Evolutionary conservation across 2,888 invertebrate species (phyloP).

Genomic region (Myathropa florea): DNA sequence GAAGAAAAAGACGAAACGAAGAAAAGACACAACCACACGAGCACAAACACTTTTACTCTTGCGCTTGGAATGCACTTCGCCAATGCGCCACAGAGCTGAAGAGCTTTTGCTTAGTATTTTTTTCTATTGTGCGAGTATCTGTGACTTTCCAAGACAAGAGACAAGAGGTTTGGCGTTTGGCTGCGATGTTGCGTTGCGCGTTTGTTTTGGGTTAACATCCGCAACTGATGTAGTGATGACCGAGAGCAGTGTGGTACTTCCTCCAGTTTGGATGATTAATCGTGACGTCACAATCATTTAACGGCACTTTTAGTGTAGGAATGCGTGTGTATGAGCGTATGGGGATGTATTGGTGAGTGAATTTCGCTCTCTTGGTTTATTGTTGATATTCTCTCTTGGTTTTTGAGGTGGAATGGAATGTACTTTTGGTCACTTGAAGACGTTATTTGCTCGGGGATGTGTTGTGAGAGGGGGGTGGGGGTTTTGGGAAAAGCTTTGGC

Average conservation of each 20-base stretch:
- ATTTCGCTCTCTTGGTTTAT: constrained; percentile 28
- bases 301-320: constrained; percentile 44
- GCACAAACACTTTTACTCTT: constrained; percentile 69
- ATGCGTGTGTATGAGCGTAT: neutral
- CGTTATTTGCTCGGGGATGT: neutral
- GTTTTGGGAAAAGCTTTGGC: constrained; percentile 9
- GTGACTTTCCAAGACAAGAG: neutral
- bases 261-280: constrained; percentile 63
- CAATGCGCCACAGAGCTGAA: neutral
- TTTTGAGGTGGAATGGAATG: neutral
- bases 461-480: neutral
- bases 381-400: neutral
- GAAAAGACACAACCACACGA: neutral
- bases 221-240: constrained; percentile 51
- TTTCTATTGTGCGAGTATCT: neutral
- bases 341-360: neutral
- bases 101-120: constrained; percentile 22
- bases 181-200: constrained; percentile 28
- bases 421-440: constrained; percentile 25
- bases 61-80: constrained; percentile 61
- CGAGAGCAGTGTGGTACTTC: constrained; percentile 62
- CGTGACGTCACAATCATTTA: constrained; percentile 59
- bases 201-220: constrained; percentile 66
- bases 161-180: neutral
- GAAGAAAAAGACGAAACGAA: constrained; percentile 15